Conservation (phyloP, 1,140 invertebrate species). For the Holcopasites calliopsidis region DNA sequence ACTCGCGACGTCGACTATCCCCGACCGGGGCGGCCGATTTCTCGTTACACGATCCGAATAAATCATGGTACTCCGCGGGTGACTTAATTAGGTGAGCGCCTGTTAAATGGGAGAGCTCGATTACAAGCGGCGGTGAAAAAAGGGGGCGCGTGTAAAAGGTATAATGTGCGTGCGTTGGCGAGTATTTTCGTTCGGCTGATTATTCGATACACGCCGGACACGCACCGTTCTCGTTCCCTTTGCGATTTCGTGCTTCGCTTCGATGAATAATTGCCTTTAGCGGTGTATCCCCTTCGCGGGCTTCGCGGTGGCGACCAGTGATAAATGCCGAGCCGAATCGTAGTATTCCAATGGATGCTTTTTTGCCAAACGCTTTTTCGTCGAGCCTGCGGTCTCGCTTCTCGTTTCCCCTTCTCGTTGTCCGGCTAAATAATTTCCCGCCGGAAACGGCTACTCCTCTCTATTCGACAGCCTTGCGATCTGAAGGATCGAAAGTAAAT, state of each 20-base stretch:
- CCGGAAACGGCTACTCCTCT: no score
- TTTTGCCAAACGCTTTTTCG: background rate
- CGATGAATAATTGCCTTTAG: conserved; percentile 53
- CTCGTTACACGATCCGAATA: conserved; percentile 45
- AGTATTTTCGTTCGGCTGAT: conserved; percentile 46
- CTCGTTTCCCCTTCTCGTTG: background rate
- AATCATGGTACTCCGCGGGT: conserved; percentile 55
- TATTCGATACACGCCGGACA: conserved; percentile 48
- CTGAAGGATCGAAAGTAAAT: background rate
- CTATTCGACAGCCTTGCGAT: no score
- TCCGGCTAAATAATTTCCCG: background rate
- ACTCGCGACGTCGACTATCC: background rate
- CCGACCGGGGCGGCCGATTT: conserved; percentile 1
- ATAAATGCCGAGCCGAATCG: conserved; percentile 38
- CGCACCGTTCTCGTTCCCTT: conserved; percentile 15
- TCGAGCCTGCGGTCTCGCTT: background rate
- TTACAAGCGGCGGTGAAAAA: conserved; percentile 50
- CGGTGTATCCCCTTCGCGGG: conserved; percentile 12
- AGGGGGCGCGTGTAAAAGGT: conserved; percentile 28
- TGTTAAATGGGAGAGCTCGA: conserved; percentile 51
- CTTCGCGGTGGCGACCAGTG: conserved; percentile 12
- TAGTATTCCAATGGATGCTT: background rate
- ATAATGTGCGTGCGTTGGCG: conserved; percentile 52
- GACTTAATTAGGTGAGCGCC: conserved; percentile 55
- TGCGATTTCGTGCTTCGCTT: conserved; percentile 43